phyloP scores from a whole-genome alignment of 30 jellyfish, hydroid and myxozoan genomes.

The Aurelia aurita complex sp. Pacific region DNA sequence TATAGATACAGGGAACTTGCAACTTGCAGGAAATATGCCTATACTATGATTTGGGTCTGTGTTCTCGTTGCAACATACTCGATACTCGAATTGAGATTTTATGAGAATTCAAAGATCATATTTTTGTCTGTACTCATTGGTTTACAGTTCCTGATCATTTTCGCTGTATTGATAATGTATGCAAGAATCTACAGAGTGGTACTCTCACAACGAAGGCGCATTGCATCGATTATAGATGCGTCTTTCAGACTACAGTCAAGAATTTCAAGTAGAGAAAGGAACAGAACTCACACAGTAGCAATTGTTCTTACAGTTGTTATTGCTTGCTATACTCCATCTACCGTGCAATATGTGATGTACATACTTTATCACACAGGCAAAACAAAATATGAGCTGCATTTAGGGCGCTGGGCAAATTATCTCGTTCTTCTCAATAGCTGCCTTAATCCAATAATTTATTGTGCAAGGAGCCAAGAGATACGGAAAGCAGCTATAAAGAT shows the following conservation, averaged over 20 bases:
- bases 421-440: constrained; percentile 49
- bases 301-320: background rate
- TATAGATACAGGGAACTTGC: constrained; percentile 7
- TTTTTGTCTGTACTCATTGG: no score
- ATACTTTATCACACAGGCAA: background rate
- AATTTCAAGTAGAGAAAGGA: no score
- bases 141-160: no score
- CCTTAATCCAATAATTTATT: constrained; percentile 55
- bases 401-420: constrained; percentile 55
- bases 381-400: background rate
- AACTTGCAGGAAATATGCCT: constrained; percentile 9
- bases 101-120: constrained; percentile 1
- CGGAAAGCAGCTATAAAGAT: constrained; percentile 30
- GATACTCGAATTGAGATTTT: background rate
- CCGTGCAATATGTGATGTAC: background rate
- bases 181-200: no score
- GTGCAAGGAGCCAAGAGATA: constrained; percentile 63
- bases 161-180: no score
- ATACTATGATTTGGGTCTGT: background rate
- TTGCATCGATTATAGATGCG: no score
- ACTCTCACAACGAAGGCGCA: no score
- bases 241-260: no score
- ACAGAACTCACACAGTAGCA: constrained; percentile 7
- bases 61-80: background rate
- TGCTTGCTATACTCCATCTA: constrained; percentile 15